These are phyloP conservation scores for Pseudopodoces humilis DNA, from an alignment of 2,113 vertebrate genomes.

Conservation along the genomic window DNA sequence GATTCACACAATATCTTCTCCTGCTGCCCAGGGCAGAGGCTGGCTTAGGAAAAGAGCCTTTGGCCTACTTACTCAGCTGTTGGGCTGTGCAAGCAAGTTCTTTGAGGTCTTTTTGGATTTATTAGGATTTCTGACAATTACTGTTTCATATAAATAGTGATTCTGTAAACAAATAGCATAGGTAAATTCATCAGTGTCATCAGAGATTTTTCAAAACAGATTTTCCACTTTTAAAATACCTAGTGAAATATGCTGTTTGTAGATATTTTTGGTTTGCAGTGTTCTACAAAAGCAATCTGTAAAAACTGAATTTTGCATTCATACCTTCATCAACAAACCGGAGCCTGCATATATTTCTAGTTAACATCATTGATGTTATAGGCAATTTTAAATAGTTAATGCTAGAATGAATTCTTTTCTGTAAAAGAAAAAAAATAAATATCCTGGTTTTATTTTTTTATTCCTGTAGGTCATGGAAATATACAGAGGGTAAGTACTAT, in stretches of 20 bases:
- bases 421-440: background rate
- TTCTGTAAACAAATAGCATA: background rate
- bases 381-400: background rate
- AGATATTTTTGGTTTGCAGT: background rate
- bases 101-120: background rate
- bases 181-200: background rate
- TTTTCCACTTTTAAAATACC: background rate
- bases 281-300: background rate
- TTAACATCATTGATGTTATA: background rate
- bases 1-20: background rate
- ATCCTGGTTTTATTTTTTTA: constrained; percentile 16
- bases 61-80: background rate
- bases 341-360: background rate
- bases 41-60: background rate
- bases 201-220: background rate
- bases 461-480: constrained; percentile 57
- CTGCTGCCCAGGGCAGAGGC: background rate
- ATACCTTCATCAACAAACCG: background rate
- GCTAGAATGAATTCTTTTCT: background rate
- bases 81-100: background rate
- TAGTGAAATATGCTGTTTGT: background rate
- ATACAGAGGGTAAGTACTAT: constrained; percentile 58
- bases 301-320: background rate
- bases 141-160: background rate
- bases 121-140: background rate